These are phyloP conservation scores for Conistra vaccinii DNA, from an alignment of 2,888 invertebrate genomes.

Conservation along the genomic window DNA sequence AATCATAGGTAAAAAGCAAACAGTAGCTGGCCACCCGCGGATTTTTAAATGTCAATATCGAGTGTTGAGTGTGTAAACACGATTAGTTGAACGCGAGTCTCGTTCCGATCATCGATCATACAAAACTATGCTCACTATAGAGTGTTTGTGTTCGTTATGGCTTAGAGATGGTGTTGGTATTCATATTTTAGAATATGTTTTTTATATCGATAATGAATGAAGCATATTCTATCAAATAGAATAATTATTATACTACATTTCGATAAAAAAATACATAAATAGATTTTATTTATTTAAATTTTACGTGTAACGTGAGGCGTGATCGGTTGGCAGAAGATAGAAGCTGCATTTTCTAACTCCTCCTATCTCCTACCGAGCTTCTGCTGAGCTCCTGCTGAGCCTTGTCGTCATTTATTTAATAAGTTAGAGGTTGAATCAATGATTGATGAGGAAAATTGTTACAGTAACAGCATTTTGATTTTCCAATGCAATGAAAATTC, in stretches of 20 bases:
- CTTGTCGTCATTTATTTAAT: background rate
- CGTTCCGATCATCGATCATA: conserved; percentile 84
- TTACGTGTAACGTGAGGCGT: too few species aligned
- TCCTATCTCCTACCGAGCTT: too few species aligned
- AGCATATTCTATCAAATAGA: too few species aligned
- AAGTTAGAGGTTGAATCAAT: background rate
- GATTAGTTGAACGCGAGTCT: conserved; percentile 81
- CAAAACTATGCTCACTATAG: conserved; percentile 73
- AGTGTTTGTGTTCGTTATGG: conserved; percentile 76
- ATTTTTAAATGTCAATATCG: conserved; percentile 79
- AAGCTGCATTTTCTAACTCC: too few species aligned
- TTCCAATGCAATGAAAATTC: background rate
- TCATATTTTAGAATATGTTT: background rate
- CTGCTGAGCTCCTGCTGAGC: too few species aligned
- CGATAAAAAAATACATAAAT: too few species aligned
- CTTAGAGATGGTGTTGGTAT: conserved; percentile 68
- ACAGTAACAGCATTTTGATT: background rate
- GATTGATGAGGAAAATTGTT: background rate
- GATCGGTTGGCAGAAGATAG: too few species aligned
- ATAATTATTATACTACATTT: too few species aligned
- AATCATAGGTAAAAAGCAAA: conserved; percentile 83
- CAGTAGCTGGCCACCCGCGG: conserved; percentile 88
- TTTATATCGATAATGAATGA: conserved; percentile 14
- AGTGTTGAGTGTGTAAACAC: conserved; percentile 86
- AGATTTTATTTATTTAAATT: background rate